A percentile compares a stretch with the other conserved stretches of the same genome.
phyloP scores from a whole-genome alignment of 2,113 vertebrate species.

The Chiloscyllium plagiosum region DNA sequence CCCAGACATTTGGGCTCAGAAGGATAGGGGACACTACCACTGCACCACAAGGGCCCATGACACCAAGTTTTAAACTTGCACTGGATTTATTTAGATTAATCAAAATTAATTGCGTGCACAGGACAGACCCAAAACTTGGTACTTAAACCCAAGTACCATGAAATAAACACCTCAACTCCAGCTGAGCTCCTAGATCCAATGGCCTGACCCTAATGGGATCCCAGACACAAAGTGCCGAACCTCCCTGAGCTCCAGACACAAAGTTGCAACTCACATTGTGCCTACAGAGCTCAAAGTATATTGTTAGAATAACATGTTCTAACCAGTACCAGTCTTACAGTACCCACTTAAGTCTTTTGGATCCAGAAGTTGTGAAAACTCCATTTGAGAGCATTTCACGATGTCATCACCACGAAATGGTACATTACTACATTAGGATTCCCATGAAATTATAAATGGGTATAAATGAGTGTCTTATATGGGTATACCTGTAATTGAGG shows the following conservation, averaged over 20 bases:
- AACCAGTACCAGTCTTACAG: not conserved
- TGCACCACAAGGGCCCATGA: no score
- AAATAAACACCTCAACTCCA: not conserved
- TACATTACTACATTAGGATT: not conserved
- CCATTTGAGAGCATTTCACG: not conserved
- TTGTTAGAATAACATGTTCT: not conserved
- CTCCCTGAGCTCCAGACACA: not conserved
- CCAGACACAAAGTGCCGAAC: not conserved
- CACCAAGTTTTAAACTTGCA: not conserved
- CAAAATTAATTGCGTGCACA: not conserved
- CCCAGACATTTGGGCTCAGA: no score
- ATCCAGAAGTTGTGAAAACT: not conserved
- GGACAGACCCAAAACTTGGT: not conserved
- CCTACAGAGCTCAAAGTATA: not conserved
- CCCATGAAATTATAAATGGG: not conserved
- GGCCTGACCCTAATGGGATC: not conserved
- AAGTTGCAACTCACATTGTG: not conserved
- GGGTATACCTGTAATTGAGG: not conserved
- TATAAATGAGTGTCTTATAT: not conserved
- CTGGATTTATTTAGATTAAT: constrained; percentile 2
- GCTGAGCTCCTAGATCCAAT: not conserved
- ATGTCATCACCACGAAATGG: not conserved
- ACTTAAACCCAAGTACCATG: not conserved
- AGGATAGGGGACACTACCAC: no score
- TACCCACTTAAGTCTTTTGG: not conserved